A percentile compares a stretch with the other conserved stretches of the same genome.
phyloP scores from a whole-genome alignment of 2,888 invertebrate species.

The Xestia c-nigrum region DNA sequence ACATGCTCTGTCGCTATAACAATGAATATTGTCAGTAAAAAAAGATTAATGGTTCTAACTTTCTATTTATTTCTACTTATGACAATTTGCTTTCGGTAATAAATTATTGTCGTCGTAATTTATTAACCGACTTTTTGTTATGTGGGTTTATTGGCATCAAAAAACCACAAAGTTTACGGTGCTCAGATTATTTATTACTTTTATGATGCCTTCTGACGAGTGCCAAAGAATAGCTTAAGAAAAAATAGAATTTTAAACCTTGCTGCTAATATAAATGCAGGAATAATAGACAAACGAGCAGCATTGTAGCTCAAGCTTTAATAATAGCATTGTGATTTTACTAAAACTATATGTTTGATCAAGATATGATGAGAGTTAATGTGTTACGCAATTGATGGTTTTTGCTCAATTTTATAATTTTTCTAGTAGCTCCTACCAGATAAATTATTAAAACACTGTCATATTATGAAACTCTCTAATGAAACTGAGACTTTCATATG shows the following conservation, averaged over 20 bases:
- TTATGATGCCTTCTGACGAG: background rate
- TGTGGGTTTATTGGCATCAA: background rate
- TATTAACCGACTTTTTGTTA: conserved; percentile 9
- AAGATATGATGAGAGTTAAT: no score
- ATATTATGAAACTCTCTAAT: no score
- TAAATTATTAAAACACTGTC: no score
- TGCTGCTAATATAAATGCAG: background rate
- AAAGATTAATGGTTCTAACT: conserved; percentile 40
- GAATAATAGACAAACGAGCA: background rate
- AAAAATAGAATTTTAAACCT: background rate
- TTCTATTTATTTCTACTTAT: conserved; percentile 11
- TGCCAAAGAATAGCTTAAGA: background rate
- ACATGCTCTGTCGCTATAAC: conserved; percentile 30
- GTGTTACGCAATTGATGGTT: no score
- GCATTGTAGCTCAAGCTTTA: background rate
- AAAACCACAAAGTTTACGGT: background rate
- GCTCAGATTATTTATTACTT: conserved; percentile 3
- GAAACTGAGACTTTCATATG: no score
- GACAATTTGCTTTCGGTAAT: conserved; percentile 15
- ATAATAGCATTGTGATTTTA: background rate
- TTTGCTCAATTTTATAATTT: no score
- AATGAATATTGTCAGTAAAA: conserved; percentile 53
- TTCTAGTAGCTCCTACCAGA: no score
- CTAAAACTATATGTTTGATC: background rate
- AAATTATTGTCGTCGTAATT: conserved; percentile 10